Evolutionary conservation across 2,888 invertebrate species (phyloP).

Genomic region (Eueremaeus valkanovi): DNA sequence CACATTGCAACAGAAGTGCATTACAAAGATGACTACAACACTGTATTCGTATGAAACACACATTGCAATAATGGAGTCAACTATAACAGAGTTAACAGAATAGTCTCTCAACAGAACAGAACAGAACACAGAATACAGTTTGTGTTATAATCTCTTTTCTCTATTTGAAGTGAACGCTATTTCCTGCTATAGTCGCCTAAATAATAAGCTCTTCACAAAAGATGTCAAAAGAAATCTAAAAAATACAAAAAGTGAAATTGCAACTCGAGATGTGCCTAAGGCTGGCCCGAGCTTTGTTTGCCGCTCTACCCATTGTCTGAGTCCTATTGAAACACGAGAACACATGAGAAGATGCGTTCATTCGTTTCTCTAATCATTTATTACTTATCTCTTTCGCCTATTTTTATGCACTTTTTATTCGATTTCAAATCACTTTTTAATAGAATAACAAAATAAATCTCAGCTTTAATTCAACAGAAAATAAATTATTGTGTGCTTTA

Average conservation of each 20-base stretch:
- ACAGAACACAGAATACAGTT: too few species aligned
- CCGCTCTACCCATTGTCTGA: background rate
- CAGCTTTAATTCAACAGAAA: background rate
- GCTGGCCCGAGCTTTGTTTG: background rate
- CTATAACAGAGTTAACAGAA: background rate
- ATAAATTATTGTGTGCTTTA: too few species aligned
- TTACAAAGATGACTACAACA: background rate
- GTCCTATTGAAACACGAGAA: slow-evolving; percentile 12
- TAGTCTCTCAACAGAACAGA: too few species aligned
- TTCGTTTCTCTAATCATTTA: slow-evolving; percentile 18
- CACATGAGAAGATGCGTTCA: background rate
- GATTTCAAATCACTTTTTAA: background rate
- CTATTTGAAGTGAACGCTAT: slow-evolving; percentile 30
- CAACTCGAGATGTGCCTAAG: slow-evolving; percentile 24
- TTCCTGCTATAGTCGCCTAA: slow-evolving; percentile 28
- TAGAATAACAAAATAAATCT: background rate
- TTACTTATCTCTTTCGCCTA: background rate
- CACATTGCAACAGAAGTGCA: background rate
- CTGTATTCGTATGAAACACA: too few species aligned
- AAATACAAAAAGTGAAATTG: slow-evolving; percentile 23
- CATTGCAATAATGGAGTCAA: too few species aligned
- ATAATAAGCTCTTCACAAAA: slow-evolving; percentile 35
- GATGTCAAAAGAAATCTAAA: slow-evolving; percentile 16
- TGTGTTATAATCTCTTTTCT: slow-evolving; percentile 29
- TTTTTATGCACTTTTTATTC: background rate